Evolutionary conservation across 2,888 invertebrate genomes (phyloP).

Genomic region (Mythimna impura): DNA sequence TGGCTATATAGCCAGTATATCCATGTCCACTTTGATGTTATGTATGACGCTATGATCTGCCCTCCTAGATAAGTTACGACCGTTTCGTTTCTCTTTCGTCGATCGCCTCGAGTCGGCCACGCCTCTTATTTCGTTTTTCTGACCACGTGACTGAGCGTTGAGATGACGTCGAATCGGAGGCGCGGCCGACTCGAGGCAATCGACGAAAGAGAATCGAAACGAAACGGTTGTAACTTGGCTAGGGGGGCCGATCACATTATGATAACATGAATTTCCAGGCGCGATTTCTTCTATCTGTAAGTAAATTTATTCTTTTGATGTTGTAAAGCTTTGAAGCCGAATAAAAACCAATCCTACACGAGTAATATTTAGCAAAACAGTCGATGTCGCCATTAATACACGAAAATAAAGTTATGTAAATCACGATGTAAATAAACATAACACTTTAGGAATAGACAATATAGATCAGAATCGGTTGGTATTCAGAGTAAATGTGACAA

Average conservation of each 20-base stretch:
- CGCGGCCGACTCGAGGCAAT: too few species aligned
- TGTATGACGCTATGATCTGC: neutral
- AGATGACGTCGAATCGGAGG: too few species aligned
- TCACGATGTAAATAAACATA: constrained; percentile 63
- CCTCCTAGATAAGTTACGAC: too few species aligned
- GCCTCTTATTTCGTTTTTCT: too few species aligned
- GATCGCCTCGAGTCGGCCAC: too few species aligned
- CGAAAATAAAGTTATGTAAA: constrained; percentile 26
- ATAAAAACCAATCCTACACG: constrained; percentile 23
- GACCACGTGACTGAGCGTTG: too few species aligned
- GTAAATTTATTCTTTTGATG: constrained; percentile 66
- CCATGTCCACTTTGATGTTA: neutral
- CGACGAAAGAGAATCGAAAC: too few species aligned
- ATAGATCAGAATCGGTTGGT: constrained; percentile 41
- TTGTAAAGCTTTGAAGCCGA: constrained; percentile 67
- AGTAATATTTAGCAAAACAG: constrained; percentile 13
- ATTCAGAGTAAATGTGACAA: constrained; percentile 31
- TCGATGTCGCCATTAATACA: constrained; percentile 44
- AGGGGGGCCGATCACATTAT: neutral
- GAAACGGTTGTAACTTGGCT: too few species aligned
- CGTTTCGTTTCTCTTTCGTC: too few species aligned
- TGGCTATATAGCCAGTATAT: too few species aligned
- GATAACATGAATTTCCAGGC: constrained; percentile 52
- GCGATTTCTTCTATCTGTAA: constrained; percentile 54
- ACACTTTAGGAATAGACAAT: constrained; percentile 46